These are phyloP conservation scores for Nudaria mundana DNA, from an alignment of 2,888 invertebrate species.

Conservation along the genomic window DNA sequence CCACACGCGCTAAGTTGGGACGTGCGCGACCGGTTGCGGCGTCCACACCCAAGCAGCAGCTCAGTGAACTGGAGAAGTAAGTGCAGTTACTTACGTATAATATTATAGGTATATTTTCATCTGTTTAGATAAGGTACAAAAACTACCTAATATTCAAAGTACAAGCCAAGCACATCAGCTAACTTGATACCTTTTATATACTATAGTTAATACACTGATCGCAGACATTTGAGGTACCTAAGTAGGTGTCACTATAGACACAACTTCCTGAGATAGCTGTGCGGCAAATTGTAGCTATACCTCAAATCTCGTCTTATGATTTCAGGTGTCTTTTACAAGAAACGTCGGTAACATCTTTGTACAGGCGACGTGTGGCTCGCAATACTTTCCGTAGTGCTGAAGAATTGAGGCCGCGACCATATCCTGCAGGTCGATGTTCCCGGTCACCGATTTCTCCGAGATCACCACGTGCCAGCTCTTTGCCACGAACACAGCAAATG, in stretches of 20 bases:
- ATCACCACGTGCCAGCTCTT: slow-evolving; percentile 54
- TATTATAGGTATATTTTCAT: no score
- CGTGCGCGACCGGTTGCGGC: slow-evolving; percentile 69
- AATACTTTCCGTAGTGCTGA: slow-evolving; percentile 65
- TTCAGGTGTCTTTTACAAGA: slow-evolving; percentile 70
- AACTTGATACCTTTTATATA: no score
- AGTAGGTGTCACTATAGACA: no score
- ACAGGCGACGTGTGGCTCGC: slow-evolving; percentile 55
- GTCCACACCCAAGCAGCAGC: slow-evolving; percentile 72
- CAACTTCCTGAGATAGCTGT: no score
- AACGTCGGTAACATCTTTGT: slow-evolving; percentile 55
- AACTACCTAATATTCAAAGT: no score
- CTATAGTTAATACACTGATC: no score
- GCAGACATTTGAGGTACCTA: no score
- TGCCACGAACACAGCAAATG: slow-evolving; percentile 48
- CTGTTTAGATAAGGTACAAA: no score
- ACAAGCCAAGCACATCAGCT: no score
- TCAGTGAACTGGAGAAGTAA: slow-evolving; percentile 68
- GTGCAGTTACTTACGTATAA: slow-evolving; percentile 7
- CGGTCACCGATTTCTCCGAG: slow-evolving; percentile 40
- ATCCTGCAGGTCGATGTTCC: slow-evolving; percentile 37
- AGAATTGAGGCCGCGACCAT: slow-evolving; percentile 62
- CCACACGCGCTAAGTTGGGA: slow-evolving; percentile 72
- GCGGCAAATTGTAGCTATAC: no score
- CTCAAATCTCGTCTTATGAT: not conserved